Evolutionary conservation across 1,140 invertebrate genomes (phyloP), one percentile per base, ranked within the genome.

Genomic region (Uloborus diversus): DNA sequence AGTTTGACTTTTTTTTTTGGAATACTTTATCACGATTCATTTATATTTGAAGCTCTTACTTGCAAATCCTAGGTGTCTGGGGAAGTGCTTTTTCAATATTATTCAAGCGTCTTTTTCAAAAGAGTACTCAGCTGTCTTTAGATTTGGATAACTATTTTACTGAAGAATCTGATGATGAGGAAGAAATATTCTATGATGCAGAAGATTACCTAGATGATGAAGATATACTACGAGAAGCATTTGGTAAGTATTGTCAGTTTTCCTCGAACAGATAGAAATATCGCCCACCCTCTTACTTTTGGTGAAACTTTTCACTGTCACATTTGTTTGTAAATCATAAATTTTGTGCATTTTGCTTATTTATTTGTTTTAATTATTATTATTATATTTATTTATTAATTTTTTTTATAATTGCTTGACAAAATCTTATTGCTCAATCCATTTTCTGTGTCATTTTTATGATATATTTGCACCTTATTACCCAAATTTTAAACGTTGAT

Each of bases 1-100:
- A n/a, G n/a, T n/a, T n/a, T n/a, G n/a, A n/a, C n/a, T n/a, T n/a
- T n/a, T n/a, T n/a, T n/a, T n/a, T n/a, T n/a, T n/a, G n/a, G n/a
- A n/a, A n/a, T n/a, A n/a, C n/a, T n/a, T n/a, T n/a, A n/a, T n/a
- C n/a, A n/a, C n/a, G n/a, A n/a, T n/a, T n/a, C n/a, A n/a, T n/a
- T n/a, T n/a, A n/a, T n/a, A n/a, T n/a, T n/a, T n/a, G n/a, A n/a
- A n/a, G n/a, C n/a, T n/a, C n/a, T n/a, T n/a, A n/a, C n/a, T n/a
- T n/a, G n/a, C n/a, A n/a, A n/a, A n/a, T 47, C 49, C 14, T 66
- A 87, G 86, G 88, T 56, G 85, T 89, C 51, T 89, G 88, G 88
- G 88, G 88, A 25, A 89, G 88, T 83, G 88, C 88, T 0, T 89
- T 89, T 82, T 87, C 86, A 61, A 88, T 88, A 28, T 84, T 89